Evolutionary conservation across 2,113 vertebrate species (phyloP), one percentile per base, ranked within the genome.

Genomic region (Patagioenas fasciata): DNA sequence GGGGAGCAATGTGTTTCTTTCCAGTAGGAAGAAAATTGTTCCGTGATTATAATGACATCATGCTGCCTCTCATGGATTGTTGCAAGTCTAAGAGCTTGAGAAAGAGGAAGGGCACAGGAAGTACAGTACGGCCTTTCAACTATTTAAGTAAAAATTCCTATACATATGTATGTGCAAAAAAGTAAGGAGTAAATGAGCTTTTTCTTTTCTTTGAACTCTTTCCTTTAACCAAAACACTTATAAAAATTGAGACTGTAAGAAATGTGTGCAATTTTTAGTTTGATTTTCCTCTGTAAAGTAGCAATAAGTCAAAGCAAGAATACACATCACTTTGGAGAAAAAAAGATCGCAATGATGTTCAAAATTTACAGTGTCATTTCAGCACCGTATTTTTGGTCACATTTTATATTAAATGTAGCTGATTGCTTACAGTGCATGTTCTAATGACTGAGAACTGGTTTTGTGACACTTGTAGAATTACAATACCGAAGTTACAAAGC

Each of bases 21-120:
- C 72, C 85, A 90, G 89, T 25, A 88, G 81, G 72, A 95, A 96
- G 92, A 90, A 97, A 97, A 96, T 88, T 94, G 87, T 95, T 81
- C 93, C 80, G 87, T 86, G 91, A 88, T 96, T 95, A 95, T 86
- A 88, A 95, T 85, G 94, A 95, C 91, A 96, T 88, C 84, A 89
- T 71, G 79, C 77, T 87, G 85, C 73, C 77, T 95, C 88, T 93
- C 70, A 78, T 0, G 11, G 61, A 85, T 54, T 71, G 67, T n/a
- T 93, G 13, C 16, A 65, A 82, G 51, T 58, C 28, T 75, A 93
- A 94, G 77, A 94, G 57, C 42, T 74, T 51, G 29, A 73, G 42
- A 53, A 88, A 85, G 44, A 87, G 53, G 53, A 95, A 95, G 57
- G 80, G 69, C 79, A 85, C 44, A 66, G 15, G 80, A 79, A 91